These are phyloP conservation scores for Charanyca ferruginea DNA, from an alignment of 2,888 invertebrate species.

Conservation along the genomic window DNA sequence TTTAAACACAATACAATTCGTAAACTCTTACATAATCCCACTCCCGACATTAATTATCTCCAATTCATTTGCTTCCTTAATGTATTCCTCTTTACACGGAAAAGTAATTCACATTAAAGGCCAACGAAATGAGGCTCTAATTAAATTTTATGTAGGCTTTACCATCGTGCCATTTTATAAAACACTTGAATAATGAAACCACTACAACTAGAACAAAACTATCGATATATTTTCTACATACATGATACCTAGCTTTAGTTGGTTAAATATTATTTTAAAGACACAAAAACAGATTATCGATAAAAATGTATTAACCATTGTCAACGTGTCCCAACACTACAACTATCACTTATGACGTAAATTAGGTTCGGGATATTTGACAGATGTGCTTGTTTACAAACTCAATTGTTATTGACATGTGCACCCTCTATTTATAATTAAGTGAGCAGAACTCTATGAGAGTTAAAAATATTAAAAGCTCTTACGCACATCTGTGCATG, in stretches of 20 bases:
- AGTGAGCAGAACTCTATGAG: conserved; percentile 15
- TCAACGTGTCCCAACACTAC: conserved; percentile 57
- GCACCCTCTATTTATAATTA: conserved; percentile 48
- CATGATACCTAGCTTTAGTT: too few species aligned
- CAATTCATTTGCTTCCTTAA: conserved; percentile 50
- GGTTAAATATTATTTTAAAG: too few species aligned
- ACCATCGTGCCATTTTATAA: not conserved
- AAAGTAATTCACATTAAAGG: conserved; percentile 48
- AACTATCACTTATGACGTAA: conserved; percentile 69
- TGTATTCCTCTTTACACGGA: conserved; percentile 48
- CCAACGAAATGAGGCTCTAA: conserved; percentile 35
- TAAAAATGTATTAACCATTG: conserved; percentile 20
- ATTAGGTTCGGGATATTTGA: conserved; percentile 64
- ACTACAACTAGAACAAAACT: not conserved
- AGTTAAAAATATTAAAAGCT: conserved; percentile 1
- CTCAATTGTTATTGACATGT: conserved; percentile 53
- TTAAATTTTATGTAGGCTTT: conserved; percentile 40
- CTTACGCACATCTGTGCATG: conserved; percentile 14
- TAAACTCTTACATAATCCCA: conserved; percentile 42
- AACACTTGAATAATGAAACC: not conserved
- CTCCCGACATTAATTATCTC: conserved; percentile 43
- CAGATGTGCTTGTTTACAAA: conserved; percentile 64
- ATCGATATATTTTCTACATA: conserved; percentile 13
- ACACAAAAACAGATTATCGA: not conserved
- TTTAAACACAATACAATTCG: conserved; percentile 41